phyloP scores from a whole-genome alignment of 2,888 invertebrate species.

The Folsomia manolachei region DNA sequence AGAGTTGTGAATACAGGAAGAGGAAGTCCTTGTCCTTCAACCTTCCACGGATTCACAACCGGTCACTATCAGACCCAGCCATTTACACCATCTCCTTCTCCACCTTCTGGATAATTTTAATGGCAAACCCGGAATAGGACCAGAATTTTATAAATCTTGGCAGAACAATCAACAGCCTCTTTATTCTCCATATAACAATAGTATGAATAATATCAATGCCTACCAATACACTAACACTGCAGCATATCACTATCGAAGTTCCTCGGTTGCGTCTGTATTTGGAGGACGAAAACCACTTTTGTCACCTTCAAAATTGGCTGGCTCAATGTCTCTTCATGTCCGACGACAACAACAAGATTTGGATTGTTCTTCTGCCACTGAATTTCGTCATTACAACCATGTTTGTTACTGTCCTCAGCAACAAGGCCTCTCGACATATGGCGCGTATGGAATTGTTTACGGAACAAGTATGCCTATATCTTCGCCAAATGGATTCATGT shows the following conservation, averaged over 20 bases:
- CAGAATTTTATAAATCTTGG: too few relatives aligned
- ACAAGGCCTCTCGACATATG: not conserved
- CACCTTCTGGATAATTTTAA: not conserved
- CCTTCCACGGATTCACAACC: not conserved
- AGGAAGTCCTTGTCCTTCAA: not conserved
- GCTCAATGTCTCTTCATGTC: not conserved
- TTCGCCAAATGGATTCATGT: not conserved
- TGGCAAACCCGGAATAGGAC: not conserved
- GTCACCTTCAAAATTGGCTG: slow-evolving; percentile 60
- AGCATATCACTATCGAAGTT: slow-evolving; percentile 38
- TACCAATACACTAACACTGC: slow-evolving; percentile 15
- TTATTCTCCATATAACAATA: not conserved
- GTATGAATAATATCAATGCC: too few relatives aligned
- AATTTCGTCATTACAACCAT: slow-evolving; percentile 28
- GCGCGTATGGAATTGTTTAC: not conserved
- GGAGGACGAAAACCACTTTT: slow-evolving; percentile 58
- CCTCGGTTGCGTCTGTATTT: slow-evolving; percentile 38
- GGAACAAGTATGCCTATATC: slow-evolving; percentile 6
- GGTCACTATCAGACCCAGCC: not conserved
- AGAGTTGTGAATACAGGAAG: not conserved
- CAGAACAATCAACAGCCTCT: not conserved
- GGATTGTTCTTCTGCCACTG: not conserved
- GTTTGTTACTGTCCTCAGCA: slow-evolving; percentile 7
- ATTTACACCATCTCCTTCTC: not conserved
- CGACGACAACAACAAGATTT: not conserved